Percentiles rank a stretch among this genome's conserved stretches.
Evolutionary conservation across 1,140 invertebrate species (phyloP).

Genomic region (Apis cerana): DNA sequence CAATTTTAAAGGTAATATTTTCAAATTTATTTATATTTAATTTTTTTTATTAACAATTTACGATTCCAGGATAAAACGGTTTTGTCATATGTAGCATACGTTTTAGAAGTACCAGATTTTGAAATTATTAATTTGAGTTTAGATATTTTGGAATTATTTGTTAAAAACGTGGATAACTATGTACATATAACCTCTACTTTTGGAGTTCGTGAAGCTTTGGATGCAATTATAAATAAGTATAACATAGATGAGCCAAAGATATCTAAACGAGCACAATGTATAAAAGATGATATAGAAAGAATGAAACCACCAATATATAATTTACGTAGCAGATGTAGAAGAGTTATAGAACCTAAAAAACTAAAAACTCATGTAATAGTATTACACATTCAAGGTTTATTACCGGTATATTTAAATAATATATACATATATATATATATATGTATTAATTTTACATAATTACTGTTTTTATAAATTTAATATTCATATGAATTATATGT

Average conservation of each 20-base stretch:
- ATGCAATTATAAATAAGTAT: conserved; percentile 77
- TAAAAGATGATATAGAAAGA: conserved; percentile 78
- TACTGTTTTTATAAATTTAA: neutral
- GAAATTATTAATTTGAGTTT: conserved; percentile 75
- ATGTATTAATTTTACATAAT: neutral
- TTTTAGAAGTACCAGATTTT: conserved; percentile 76
- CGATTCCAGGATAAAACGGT: conserved; percentile 78
- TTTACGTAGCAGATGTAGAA: conserved; percentile 76
- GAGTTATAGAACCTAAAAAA: conserved; percentile 79
- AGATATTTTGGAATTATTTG: conserved; percentile 77
- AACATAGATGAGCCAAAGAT: conserved; percentile 72
- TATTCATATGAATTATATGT: neutral
- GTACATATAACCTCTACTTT: conserved; percentile 80
- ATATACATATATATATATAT: neutral
- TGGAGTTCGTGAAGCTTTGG: conserved; percentile 78
- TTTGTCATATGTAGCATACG: conserved; percentile 77
- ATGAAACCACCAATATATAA: conserved; percentile 81
- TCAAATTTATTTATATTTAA: neutral
- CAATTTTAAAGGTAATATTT: conserved; percentile 77
- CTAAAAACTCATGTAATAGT: conserved; percentile 78
- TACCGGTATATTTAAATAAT: conserved; percentile 70
- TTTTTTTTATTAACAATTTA: conserved; percentile 2
- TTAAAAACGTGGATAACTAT: conserved; percentile 79
- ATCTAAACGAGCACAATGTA: conserved; percentile 72
- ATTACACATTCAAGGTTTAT: conserved; percentile 76